Base-by-base conservation (phyloP, 2,888 invertebrate species). In the Punctoribates punctum region DNA sequence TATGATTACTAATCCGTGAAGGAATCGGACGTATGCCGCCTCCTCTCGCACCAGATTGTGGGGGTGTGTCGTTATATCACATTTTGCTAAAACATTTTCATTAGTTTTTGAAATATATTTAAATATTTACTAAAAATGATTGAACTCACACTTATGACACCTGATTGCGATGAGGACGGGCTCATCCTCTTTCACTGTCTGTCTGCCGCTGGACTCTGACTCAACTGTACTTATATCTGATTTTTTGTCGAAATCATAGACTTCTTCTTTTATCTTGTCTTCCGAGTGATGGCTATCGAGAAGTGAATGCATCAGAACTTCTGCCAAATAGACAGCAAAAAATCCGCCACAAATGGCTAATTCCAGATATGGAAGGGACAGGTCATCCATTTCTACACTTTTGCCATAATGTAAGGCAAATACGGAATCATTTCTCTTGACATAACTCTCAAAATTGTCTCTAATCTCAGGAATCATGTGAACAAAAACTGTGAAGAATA, bases 401-500 rank as follows among this genome's bases (percentile, higher is more conserved):
- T n/a, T 20, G 15, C 29, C 82, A 85, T 81, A 88, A 87, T 65
- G 88, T 42, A 27, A 42, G 34, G 42, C 25, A 62, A 38, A 60
- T 42, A 54, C 17, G 4, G 65, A 38, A 4, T 20, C 42, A 25
- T 46, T 62, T 9, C 25, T 42, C 4, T 74, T 65, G 4, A 65
- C n/a, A 54, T 77, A 77, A 27, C 9, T 20, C 23, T 78, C 85
- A 13, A 92, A 87, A 76, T 88, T 88, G 81, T 92, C 90, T 13
- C 88, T 85, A 0, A 93, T 90, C 85, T 93, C 93, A 0, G 93
- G 93, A 75, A 92, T 85, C 81, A 93, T 85, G 82, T 93, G 93
- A 79, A 92, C 84, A 82, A 93, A 92, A 5, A 92, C 92, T 2
- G 93, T 93, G 78, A 90, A 89, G 54, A 93, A 84, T 23, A 93